Conservation (phyloP, 2,113 vertebrate species). For the Carassius gibelio region DNA sequence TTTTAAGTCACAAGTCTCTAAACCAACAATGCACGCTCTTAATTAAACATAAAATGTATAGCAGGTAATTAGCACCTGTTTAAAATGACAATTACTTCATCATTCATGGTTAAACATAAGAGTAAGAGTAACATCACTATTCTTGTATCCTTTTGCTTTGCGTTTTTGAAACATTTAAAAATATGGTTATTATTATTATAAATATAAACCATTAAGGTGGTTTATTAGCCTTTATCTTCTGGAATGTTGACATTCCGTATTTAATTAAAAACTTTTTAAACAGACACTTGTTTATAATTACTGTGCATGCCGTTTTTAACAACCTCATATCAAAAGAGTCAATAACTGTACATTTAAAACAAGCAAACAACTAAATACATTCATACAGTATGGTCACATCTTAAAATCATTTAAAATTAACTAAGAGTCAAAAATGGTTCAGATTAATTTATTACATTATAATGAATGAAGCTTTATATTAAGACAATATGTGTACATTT, state of each 20-base stretch:
- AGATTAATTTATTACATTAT: background rate
- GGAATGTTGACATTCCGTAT: background rate
- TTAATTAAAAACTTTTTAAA: background rate
- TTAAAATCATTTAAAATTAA: background rate
- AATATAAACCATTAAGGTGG: background rate
- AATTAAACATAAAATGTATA: constrained; percentile 24
- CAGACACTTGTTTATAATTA: background rate
- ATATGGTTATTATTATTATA: background rate
- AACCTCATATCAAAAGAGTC: background rate
- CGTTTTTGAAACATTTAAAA: background rate
- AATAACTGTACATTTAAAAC: background rate
- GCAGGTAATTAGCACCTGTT: constrained; percentile 15
- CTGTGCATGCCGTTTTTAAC: background rate
- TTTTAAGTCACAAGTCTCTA: background rate
- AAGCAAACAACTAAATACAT: background rate
- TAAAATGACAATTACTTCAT: constrained; percentile 14
- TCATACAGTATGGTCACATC: background rate
- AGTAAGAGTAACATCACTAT: background rate
- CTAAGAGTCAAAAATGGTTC: background rate
- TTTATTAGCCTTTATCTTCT: background rate
- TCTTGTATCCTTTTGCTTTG: background rate
- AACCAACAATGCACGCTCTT: constrained; percentile 1
- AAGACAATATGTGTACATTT: too few relatives aligned
- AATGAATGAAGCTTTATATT: background rate
- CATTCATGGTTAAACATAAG: constrained; percentile 9